Evolutionary conservation across 2,113 vertebrate species (phyloP).

Genomic region (Platysternon megacephalum): DNA sequence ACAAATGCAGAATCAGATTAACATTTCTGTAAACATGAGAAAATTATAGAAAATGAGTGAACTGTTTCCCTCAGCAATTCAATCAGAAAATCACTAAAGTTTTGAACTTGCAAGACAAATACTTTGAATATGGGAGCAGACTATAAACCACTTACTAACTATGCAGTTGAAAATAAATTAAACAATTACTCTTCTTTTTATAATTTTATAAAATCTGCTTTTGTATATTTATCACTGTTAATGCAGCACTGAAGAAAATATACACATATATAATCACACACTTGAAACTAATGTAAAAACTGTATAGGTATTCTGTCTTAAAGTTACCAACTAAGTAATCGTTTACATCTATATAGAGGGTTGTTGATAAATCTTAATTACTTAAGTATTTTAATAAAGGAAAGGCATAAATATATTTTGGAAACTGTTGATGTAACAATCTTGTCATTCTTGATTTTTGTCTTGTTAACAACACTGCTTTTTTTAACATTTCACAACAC

Average conservation of each 20-base stretch:
- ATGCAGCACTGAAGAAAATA: neutral
- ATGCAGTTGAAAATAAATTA: neutral
- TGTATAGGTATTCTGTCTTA: neutral
- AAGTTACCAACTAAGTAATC: neutral
- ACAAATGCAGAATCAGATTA: neutral
- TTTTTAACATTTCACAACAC: constrained; percentile 6
- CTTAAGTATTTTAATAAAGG: constrained; percentile 8
- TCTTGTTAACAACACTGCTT: constrained; percentile 11
- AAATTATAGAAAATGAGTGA: neutral
- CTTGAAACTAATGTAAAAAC: neutral
- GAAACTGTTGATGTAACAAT: constrained; percentile 23
- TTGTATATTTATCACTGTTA: neutral
- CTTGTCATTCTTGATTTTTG: constrained; percentile 43
- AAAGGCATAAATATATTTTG: constrained; percentile 44
- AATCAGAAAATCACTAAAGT: neutral
- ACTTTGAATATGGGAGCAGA: neutral
- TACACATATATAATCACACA: neutral
- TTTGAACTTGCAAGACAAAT: neutral
- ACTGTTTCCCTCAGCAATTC: neutral
- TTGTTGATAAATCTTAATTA: constrained; percentile 41
- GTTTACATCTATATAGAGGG: constrained; percentile 3
- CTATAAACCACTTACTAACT: neutral
- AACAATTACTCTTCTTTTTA: neutral
- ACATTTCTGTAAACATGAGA: neutral
- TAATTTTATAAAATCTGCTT: constrained; percentile 4